phyloP scores from a whole-genome alignment of 2,797 vertebrate species.

The Pachyuromys duprasi region DNA sequence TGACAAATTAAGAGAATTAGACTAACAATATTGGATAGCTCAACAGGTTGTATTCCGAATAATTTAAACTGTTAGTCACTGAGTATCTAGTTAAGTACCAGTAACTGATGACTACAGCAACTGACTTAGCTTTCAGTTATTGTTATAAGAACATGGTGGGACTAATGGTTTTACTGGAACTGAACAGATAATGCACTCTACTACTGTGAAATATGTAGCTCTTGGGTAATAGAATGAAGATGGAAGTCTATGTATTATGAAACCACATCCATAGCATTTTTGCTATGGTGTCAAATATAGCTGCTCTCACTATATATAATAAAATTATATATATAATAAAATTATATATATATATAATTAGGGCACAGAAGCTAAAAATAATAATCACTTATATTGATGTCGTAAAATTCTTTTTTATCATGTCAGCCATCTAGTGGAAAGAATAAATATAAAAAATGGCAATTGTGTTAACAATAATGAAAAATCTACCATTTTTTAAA shows the following conservation, averaged over 20 bases:
- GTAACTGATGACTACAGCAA: not conserved
- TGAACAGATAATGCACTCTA: not conserved
- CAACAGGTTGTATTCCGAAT: not conserved
- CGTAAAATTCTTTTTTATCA: conserved; percentile 36
- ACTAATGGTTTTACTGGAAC: not conserved
- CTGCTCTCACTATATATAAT: not conserved
- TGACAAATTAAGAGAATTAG: conserved; percentile 6
- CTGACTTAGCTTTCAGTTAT: not conserved
- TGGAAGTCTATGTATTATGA: not conserved
- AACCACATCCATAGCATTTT: not conserved
- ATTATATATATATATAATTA: too few species aligned
- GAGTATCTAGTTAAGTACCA: not conserved
- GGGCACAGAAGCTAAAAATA: not conserved
- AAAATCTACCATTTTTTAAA: not conserved
- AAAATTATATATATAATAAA: too few species aligned
- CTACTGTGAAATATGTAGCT: not conserved
- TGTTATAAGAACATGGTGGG: not conserved
- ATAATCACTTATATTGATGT: not conserved
- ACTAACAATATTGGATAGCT: not conserved
- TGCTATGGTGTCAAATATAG: not conserved
- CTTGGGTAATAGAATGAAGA: not conserved
- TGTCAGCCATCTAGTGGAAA: not conserved
- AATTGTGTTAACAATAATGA: not conserved
- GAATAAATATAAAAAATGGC: not conserved
- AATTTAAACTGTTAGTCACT: not conserved